Conservation (phyloP, 1,140 invertebrate genomes). For the Agrilus planipennis region DNA sequence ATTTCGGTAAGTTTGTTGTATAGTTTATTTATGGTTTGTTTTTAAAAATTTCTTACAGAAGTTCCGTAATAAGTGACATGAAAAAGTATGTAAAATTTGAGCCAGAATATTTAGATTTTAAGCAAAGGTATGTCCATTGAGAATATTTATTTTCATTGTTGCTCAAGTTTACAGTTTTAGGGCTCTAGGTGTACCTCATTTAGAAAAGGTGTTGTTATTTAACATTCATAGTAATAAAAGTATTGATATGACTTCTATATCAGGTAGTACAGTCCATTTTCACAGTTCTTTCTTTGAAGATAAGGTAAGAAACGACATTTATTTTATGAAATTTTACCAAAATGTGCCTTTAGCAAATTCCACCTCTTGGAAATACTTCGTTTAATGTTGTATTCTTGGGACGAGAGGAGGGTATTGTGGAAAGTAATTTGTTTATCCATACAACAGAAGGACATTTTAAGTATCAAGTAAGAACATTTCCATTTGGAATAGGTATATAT, state of each 20-base stretch:
- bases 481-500: conserved; percentile 5
- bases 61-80: conserved; percentile 26
- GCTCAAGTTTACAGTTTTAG: conserved; percentile 35
- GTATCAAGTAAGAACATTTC: conserved; percentile 49
- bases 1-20: conserved; percentile 16
- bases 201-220: conserved; percentile 65
- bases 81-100: conserved; percentile 42
- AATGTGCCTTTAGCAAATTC: conserved; percentile 52
- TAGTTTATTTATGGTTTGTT: conserved; percentile 5
- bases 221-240: conserved; percentile 61
- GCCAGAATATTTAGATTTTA: conserved; percentile 54
- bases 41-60: conserved; percentile 22
- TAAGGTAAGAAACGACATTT: conserved; percentile 46
- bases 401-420: conserved; percentile 73
- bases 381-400: conserved; percentile 94
- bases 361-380: conserved; percentile 81
- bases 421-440: conserved; percentile 84
- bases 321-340: conserved; percentile 8
- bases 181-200: conserved; percentile 69
- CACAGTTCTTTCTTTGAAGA: conserved; percentile 88
- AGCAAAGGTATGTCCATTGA: conserved; percentile 44
- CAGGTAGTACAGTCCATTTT: conserved; percentile 77
- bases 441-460: conserved; percentile 80
- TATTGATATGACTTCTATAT: conserved; percentile 75
- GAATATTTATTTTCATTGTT: not conserved